Evolutionary conservation across 35 echinoderm and acorn worm genomes (phyloP).

Genomic region (Lytechinus pictus): DNA sequence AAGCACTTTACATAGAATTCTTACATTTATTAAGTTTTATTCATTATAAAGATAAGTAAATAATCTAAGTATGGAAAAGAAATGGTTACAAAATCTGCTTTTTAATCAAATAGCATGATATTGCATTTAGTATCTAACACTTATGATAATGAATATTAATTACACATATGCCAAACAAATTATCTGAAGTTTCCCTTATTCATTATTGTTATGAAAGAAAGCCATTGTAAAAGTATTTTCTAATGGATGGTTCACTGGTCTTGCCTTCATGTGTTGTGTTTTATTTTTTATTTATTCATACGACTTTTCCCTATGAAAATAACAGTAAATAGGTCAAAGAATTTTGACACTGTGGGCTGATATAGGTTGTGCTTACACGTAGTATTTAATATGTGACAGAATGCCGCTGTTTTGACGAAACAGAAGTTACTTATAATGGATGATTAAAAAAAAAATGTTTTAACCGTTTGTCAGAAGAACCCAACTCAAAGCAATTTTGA

Average conservation of each 20-base stretch:
- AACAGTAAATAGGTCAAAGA: neutral
- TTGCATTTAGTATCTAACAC: neutral
- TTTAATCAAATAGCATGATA: neutral
- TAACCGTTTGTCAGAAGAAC: neutral
- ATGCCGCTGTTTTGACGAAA: neutral
- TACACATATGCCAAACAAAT: neutral
- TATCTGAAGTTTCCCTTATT: neutral
- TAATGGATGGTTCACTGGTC: neutral
- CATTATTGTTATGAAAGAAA: neutral
- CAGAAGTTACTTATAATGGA: neutral
- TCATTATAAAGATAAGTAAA: no score
- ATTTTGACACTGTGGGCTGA: neutral
- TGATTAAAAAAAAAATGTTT: neutral
- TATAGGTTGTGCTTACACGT: neutral
- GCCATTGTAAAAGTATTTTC: neutral
- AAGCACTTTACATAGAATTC: neutral
- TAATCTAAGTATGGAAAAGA: neutral
- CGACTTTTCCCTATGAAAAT: neutral
- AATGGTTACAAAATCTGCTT: neutral
- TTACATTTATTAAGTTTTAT: neutral
- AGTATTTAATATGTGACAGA: neutral
- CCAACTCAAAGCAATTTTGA: neutral
- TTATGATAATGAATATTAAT: neutral
- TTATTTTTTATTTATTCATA: no score
- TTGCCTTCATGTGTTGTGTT: neutral